Conservation (phyloP, 2,888 invertebrate species). For the Eupithecia pulchellata region DNA sequence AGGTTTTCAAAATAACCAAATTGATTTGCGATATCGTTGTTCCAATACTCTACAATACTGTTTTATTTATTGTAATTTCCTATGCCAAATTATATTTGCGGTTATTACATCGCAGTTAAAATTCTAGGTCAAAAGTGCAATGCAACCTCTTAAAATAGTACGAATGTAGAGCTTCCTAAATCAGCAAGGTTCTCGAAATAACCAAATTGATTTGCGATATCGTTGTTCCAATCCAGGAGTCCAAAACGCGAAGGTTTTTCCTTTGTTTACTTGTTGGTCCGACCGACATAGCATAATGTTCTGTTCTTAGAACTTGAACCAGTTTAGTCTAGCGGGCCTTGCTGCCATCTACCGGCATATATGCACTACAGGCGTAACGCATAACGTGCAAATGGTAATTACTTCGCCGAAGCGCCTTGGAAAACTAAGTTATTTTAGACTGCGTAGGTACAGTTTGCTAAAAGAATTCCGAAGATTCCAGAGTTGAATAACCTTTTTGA, state of each 20-base stretch:
- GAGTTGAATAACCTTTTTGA: conserved; percentile 28
- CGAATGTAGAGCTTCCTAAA: neutral
- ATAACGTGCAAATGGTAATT: conserved; percentile 11
- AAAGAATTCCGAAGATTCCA: conserved; percentile 17
- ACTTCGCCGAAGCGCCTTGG: conserved; percentile 22
- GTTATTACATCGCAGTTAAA: neutral
- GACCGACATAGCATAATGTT: conserved; percentile 5
- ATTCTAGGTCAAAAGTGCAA: conserved; percentile 1
- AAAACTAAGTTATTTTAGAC: conserved; percentile 15
- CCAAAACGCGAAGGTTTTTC: conserved; percentile 11
- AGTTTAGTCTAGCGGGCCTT: conserved; percentile 23
- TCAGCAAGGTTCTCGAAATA: neutral
- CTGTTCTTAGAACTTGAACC: conserved; percentile 20
- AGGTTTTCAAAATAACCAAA: conserved; percentile 2
- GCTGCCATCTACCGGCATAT: conserved; percentile 22
- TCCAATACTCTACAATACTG: neutral
- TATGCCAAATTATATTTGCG: neutral
- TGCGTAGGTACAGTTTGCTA: conserved; percentile 19
- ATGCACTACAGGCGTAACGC: neutral
- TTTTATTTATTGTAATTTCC: no score
- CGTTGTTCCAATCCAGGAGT: neutral
- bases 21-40: neutral
- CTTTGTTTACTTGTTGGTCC: conserved; percentile 6
- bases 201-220: neutral
- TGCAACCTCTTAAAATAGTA: neutral